Evolutionary conservation across 2,888 invertebrate genomes (phyloP).

Genomic region (Stictocephala bisonia): DNA sequence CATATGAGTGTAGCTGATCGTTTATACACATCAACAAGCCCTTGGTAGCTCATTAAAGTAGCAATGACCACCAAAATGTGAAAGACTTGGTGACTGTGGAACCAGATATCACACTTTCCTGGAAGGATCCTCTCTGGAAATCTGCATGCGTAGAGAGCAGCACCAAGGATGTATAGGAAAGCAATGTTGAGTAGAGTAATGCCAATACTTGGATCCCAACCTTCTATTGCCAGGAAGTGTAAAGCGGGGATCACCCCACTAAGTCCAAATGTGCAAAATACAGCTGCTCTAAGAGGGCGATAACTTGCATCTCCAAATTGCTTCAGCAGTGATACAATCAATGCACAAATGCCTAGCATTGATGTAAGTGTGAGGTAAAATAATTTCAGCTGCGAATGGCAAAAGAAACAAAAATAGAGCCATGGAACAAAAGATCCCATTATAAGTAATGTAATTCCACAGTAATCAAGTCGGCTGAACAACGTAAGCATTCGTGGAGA

Average conservation of each 20-base stretch:
- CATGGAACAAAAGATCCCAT: constrained; percentile 99
- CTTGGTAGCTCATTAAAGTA: constrained; percentile 98
- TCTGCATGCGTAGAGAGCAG: constrained; percentile 93
- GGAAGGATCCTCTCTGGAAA: constrained; percentile 99
- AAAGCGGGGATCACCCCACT: constrained; percentile 97
- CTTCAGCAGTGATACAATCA: constrained; percentile 97
- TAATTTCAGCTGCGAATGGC: constrained; percentile 92
- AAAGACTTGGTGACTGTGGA: constrained; percentile 99
- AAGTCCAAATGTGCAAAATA: constrained; percentile 96
- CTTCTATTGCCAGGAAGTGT: constrained; percentile 95
- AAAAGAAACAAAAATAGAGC: constrained; percentile 99
- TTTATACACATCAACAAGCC: too few species aligned
- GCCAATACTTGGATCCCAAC: constrained; percentile 92
- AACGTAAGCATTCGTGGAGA: constrained; percentile 95
- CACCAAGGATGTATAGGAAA: constrained; percentile 93
- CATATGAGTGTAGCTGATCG: too few species aligned
- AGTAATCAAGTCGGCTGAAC: constrained; percentile 97
- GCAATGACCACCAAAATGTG: constrained; percentile 97
- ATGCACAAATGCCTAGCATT: constrained; percentile 90
- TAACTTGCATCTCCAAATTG: constrained; percentile 94
- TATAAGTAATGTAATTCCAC: constrained; percentile 97
- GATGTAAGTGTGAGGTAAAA: constrained; percentile 92
- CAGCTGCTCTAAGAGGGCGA: constrained; percentile 91
- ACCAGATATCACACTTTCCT: constrained; percentile 97
- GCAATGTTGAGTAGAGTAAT: constrained; percentile 95